Conservation (phyloP, 2,888 invertebrate species). For the Eudemis profundana region DNA sequence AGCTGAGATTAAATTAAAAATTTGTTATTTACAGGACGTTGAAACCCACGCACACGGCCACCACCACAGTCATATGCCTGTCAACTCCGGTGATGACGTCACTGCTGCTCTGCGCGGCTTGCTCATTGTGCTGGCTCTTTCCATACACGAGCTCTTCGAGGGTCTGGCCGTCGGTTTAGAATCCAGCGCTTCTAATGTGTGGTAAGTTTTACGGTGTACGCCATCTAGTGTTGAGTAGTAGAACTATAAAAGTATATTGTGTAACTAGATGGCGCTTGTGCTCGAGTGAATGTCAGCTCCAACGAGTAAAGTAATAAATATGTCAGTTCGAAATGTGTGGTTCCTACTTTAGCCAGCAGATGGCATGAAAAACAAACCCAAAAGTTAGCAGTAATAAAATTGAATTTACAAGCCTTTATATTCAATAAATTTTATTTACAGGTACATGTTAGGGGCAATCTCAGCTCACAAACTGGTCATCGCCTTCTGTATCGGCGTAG, state of each 20-base stretch:
- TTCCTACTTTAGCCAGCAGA: conserved; percentile 49
- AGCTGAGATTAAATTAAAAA: no score
- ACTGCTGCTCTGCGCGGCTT: conserved; percentile 88
- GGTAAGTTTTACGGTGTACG: conserved; percentile 62
- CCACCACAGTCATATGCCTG: conserved; percentile 79
- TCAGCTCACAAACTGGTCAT: conserved; percentile 94
- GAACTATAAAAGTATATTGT: conserved; percentile 2
- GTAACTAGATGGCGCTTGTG: not conserved
- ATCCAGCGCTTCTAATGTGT: conserved; percentile 78
- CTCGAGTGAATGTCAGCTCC: not conserved
- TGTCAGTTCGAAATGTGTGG: no score
- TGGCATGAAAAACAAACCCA: conserved; percentile 47
- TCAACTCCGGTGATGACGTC: conserved; percentile 71
- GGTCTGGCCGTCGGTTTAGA: conserved; percentile 93
- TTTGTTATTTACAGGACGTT: conserved; percentile 58
- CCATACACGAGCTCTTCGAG: conserved; percentile 94
- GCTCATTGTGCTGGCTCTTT: conserved; percentile 92
- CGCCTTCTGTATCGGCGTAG: conserved; percentile 95
- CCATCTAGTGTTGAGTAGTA: conserved; percentile 55
- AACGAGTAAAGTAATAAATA: no score
- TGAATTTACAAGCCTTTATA: not conserved
- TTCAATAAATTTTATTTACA: conserved; percentile 54
- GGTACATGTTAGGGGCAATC: conserved; percentile 94
- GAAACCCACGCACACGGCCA: conserved; percentile 64
- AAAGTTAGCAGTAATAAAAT: not conserved